Percentiles rank a stretch among this genome's conserved stretches.
phyloP scores from a whole-genome alignment of 2,888 invertebrate species.

The Lamellibrachia columna region DNA sequence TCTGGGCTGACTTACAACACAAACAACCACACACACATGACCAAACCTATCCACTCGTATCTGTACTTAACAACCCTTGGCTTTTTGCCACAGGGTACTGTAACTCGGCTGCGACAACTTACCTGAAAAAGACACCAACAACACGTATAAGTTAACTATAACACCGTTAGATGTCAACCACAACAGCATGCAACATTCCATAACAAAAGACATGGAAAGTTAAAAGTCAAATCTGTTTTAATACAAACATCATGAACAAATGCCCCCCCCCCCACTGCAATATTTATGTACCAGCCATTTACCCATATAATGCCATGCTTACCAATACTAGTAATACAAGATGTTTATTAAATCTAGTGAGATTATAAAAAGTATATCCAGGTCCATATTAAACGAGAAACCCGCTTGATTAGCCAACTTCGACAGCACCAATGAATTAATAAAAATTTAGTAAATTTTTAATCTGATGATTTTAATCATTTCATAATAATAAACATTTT shows the following conservation, averaged over 20 bases:
- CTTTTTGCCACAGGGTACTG: background rate
- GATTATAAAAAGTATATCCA: background rate
- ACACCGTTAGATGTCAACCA: background rate
- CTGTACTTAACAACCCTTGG: slow-evolving; percentile 6
- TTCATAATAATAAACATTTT: background rate
- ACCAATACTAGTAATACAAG: background rate
- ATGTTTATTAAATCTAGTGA: background rate
- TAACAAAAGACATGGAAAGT: background rate
- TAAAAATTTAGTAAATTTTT: background rate
- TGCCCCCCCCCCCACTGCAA: background rate
- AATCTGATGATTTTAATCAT: too few relatives aligned
- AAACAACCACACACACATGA: background rate
- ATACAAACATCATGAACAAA: background rate
- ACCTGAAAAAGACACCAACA: slow-evolving; percentile 8
- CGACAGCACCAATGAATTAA: background rate
- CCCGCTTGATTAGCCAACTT: background rate
- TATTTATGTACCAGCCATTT: background rate
- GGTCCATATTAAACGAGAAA: background rate
- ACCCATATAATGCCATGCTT: background rate
- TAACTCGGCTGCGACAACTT: background rate
- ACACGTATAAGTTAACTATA: background rate
- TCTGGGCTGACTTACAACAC: background rate
- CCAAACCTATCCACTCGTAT: background rate
- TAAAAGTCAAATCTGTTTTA: background rate
- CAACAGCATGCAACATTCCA: background rate